Evolutionary conservation across 2,797 vertebrate genomes (phyloP).

Genomic region (Hippoglossus hippoglossus): DNA sequence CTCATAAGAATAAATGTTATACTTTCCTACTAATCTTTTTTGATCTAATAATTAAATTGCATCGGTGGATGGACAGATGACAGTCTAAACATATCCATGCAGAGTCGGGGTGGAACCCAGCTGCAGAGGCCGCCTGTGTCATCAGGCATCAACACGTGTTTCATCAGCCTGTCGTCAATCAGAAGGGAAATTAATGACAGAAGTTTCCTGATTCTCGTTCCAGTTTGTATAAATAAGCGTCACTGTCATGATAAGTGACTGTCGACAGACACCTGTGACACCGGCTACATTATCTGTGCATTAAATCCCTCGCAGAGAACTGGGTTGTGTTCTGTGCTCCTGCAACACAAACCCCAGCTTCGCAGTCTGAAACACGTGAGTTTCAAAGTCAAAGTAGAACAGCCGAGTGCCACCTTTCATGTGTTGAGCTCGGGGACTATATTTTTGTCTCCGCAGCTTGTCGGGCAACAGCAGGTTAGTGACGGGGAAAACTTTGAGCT

Average conservation of each 20-base stretch:
- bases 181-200: neutral
- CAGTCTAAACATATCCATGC: constrained; percentile 8
- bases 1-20: too few relatives aligned
- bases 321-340: neutral
- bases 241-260: too few relatives aligned
- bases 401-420: constrained; percentile 30
- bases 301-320: neutral
- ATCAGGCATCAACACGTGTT: neutral
- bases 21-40: too few relatives aligned
- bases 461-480: constrained; percentile 38
- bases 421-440: constrained; percentile 6
- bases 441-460: constrained; percentile 40
- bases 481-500: constrained; percentile 24
- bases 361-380: neutral
- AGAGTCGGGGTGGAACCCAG: neutral
- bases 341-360: neutral
- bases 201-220: neutral
- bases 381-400: constrained; percentile 31
- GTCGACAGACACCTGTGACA: neutral
- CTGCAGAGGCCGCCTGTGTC: constrained; percentile 2
- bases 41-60: too few relatives aligned
- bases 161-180: constrained; percentile 7
- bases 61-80: neutral
- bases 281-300: neutral
- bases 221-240: neutral